Base-by-base conservation (phyloP, 1,140 invertebrate genomes). In the Trichomalopsis sarcophagae region DNA sequence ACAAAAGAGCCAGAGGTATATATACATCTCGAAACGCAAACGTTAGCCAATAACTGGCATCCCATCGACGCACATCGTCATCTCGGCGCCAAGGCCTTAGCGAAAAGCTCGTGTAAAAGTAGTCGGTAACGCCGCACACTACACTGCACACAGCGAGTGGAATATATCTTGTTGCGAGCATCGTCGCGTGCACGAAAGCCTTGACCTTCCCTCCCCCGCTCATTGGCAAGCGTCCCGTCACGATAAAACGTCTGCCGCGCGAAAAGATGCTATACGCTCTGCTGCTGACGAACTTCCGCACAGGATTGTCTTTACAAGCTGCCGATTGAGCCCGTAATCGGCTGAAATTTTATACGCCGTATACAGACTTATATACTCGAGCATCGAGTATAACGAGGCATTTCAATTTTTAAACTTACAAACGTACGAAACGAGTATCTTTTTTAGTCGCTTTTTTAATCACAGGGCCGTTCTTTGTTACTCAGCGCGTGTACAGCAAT, bases 201-300 rank as follows among this genome's bases (percentile, higher is more conserved):
- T 82, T 82, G 80, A 82, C 80, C 80, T 82, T 82, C 40, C 80
- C 44, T 30, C 71, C 71, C n/a, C 21, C 44, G 23, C 36, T 17
- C 13, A 11, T 74, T 62, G 69, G 80, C 71, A 74, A 23, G n/a
- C 47, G 23, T 73, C 44, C 27, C 80, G 80, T 14, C 40, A n/a
- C 66, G 66, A 71, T 23, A 71, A 23, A 69, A 21, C 68, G 55
- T 81, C 68, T 17, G 11, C 50, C 40, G 21, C 40, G 33, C 75
- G 75, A 55, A 55, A 55, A 55, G 50, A 55, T 55, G 50, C 47
- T 1, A 27, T 27, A 11, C 47, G 47, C 14, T 50, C 11, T 50
- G 47, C 47, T 50, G 47, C 47, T 27, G 47, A 50, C 2, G 5
- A 13, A 50, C 47, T 50, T 50, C 47, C 47, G 47, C 10, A 40